Conservation (phyloP, 1,140 invertebrate species). For the Phenacoccus solenopsis region DNA sequence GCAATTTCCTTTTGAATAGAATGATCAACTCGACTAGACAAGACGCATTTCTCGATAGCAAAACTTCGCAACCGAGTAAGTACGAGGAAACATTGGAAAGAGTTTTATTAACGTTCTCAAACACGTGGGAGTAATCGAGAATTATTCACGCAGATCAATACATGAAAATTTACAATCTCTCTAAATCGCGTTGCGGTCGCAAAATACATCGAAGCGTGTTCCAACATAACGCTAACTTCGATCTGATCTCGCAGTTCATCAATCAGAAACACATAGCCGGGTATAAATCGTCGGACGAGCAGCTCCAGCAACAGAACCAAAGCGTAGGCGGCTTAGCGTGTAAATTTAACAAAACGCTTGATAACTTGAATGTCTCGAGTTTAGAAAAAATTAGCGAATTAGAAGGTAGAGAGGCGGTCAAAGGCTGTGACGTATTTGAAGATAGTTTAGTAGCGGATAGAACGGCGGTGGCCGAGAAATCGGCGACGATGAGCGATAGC, state of each 20-base stretch:
- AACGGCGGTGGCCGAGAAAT: background rate
- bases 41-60: background rate
- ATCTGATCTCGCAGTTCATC: background rate
- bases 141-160: background rate
- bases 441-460: background rate
- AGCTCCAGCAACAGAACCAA: too few species aligned
- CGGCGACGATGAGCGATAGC: background rate
- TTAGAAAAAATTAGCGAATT: background rate
- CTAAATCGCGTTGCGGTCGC: background rate
- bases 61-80: conserved; percentile 3
- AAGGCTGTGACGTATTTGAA: conserved; percentile 11
- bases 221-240: background rate
- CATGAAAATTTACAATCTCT: conserved; percentile 7
- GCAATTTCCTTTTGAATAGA: background rate
- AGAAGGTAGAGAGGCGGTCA: background rate
- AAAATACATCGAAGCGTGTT: conserved; percentile 7
- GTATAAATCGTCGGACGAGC: background rate
- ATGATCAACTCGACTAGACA: background rate
- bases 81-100: background rate
- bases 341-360: background rate
- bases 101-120: background rate
- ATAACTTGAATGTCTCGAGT: background rate
- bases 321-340: background rate
- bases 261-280: background rate
- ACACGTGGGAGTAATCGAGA: too few species aligned